phyloP scores from a whole-genome alignment of 2,797 vertebrate genomes.

The Myotis vivesi region DNA sequence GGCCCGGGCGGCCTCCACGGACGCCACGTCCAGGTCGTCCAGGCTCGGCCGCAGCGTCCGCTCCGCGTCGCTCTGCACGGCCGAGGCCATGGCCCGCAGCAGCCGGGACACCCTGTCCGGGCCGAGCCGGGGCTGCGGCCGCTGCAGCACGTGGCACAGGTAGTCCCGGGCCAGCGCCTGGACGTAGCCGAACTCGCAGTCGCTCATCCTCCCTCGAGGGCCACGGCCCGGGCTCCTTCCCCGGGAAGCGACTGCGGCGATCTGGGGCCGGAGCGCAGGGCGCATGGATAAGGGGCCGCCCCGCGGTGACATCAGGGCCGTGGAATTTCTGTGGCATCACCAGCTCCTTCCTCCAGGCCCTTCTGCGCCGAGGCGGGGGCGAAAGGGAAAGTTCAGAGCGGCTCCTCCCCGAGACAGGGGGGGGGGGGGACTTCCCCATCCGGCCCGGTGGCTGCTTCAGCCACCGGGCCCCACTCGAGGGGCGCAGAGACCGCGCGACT shows the following conservation, averaged over 20 bases:
- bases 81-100: conserved; percentile 76
- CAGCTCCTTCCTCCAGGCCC: background rate
- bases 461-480: too few relatives aligned
- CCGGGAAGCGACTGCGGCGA: background rate
- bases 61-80: conserved; percentile 78
- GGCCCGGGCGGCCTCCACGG: conserved; percentile 74
- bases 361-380: background rate
- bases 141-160: conserved; percentile 74
- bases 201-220: conserved; percentile 71
- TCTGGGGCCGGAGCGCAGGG: too few relatives aligned
- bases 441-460: background rate
- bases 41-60: conserved; percentile 68
- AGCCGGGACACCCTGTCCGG: conserved; percentile 73
- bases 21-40: conserved; percentile 75
- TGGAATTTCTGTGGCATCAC: conserved; percentile 78
- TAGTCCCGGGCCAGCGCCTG: conserved; percentile 82
- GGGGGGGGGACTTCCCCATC: conserved; percentile 66
- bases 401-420: background rate
- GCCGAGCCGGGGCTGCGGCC: background rate
- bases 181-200: conserved; percentile 75
- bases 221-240: background rate
- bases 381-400: conserved; percentile 71
- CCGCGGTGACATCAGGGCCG: conserved; percentile 16
- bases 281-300: background rate
- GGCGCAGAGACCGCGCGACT: too few relatives aligned